These are phyloP conservation scores for Hydrolagus affinis DNA, from an alignment of 2,113 vertebrate genomes.

Conservation along the genomic window DNA sequence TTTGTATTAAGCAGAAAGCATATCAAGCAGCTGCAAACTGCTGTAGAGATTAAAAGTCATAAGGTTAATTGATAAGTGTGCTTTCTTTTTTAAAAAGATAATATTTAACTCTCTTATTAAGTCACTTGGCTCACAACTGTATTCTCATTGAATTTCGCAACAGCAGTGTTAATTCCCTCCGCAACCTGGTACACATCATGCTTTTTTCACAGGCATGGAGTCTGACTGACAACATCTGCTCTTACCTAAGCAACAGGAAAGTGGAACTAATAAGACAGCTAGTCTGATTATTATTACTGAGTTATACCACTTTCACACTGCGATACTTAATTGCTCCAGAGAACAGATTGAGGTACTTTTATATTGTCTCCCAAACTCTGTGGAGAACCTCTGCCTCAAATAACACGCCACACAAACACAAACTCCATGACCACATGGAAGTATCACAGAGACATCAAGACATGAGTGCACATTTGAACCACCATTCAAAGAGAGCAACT, in stretches of 20 bases:
- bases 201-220: background rate
- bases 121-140: background rate
- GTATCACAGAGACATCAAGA: too few relatives aligned
- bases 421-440: too few relatives aligned
- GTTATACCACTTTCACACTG: background rate
- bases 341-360: too few relatives aligned
- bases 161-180: background rate
- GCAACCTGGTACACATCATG: background rate
- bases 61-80: background rate
- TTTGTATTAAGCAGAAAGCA: background rate
- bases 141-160: background rate
- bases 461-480: too few relatives aligned
- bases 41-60: background rate
- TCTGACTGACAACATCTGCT: slow-evolving; percentile 9
- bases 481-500: too few relatives aligned
- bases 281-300: background rate
- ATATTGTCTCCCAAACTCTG: too few relatives aligned
- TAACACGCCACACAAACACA: too few relatives aligned
- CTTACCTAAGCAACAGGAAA: background rate
- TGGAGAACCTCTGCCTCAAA: too few relatives aligned
- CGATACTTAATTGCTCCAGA: background rate
- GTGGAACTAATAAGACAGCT: slow-evolving; percentile 7
- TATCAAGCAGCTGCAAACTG: background rate
- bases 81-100: background rate
- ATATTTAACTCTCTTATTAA: background rate